phyloP scores from a whole-genome alignment of 2,113 vertebrate genomes.

The Toxostoma redivivum region DNA sequence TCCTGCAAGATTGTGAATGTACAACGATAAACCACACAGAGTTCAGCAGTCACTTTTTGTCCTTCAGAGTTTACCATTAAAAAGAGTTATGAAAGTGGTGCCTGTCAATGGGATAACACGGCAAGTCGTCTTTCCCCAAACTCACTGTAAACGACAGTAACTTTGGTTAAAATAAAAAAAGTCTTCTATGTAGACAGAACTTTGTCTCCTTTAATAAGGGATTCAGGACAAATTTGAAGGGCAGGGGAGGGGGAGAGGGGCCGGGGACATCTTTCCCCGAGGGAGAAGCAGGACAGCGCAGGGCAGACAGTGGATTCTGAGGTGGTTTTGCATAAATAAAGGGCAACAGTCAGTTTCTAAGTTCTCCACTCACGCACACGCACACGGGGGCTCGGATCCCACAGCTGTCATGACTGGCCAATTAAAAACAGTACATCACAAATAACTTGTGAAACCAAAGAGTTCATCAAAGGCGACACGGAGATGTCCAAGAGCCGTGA shows the following conservation, averaged over 20 bases:
- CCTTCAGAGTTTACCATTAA: constrained; percentile 82
- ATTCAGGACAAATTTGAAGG: constrained; percentile 74
- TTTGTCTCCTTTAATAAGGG: constrained; percentile 85
- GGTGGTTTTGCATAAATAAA: constrained; percentile 99
- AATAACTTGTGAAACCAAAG: constrained; percentile 98
- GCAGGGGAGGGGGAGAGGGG: constrained; percentile 47
- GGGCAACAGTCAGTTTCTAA: constrained; percentile 92
- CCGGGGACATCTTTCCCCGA: constrained; percentile 75
- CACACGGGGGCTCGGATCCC: constrained; percentile 84
- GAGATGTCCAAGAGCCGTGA: constrained; percentile 98
- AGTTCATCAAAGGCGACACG: constrained; percentile 98
- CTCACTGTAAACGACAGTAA: constrained; percentile 99
- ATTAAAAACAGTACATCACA: constrained; percentile 99
- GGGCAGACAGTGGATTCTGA: constrained; percentile 94
- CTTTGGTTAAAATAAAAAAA: constrained; percentile 99
- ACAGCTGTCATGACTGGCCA: constrained; percentile 99
- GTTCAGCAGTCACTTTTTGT: constrained; percentile 86
- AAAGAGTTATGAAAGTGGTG: constrained; percentile 81
- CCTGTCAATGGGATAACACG: constrained; percentile 81
- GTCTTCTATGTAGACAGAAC: constrained; percentile 89
- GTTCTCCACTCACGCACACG: constrained; percentile 91
- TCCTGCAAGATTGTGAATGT: constrained; percentile 88
- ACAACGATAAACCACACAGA: constrained; percentile 90
- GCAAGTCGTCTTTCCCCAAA: constrained; percentile 90
- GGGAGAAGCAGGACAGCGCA: constrained; percentile 86